These are phyloP conservation scores for Tridacna gigas DNA, from an alignment of 2,888 invertebrate genomes.

Conservation along the genomic window DNA sequence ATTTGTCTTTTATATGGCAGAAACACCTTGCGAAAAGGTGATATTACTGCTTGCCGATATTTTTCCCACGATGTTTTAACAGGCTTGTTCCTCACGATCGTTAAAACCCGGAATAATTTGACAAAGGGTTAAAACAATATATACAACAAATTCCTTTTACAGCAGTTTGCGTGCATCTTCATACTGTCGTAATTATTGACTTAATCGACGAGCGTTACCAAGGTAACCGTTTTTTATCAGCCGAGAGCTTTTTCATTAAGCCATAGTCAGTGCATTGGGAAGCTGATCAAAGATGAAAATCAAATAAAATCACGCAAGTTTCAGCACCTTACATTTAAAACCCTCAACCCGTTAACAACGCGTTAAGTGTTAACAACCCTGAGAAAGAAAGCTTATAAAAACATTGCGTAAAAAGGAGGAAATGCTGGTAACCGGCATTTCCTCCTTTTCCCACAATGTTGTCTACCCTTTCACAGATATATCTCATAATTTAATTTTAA, in stretches of 20 bases:
- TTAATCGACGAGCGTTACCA: conserved; percentile 1
- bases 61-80: no score
- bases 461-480: no score
- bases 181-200: background rate
- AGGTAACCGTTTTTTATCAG: conserved; percentile 18
- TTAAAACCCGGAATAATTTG: no score
- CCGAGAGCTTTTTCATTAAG: conserved; percentile 11
- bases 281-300: conserved; percentile 5
- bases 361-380: background rate
- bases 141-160: no score
- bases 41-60: no score
- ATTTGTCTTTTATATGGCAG: no score
- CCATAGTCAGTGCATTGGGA: background rate
- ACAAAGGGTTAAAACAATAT: no score
- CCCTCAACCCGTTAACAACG: background rate
- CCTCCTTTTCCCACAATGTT: background rate
- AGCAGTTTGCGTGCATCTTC: no score
- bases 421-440: background rate
- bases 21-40: no score
- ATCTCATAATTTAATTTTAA: no score
- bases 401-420: background rate
- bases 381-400: background rate
- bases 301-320: background rate
- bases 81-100: no score
- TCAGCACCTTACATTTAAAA: background rate